phyloP scores from a whole-genome alignment of 2,888 invertebrate genomes.

The Rambutsinella grinnellia region DNA sequence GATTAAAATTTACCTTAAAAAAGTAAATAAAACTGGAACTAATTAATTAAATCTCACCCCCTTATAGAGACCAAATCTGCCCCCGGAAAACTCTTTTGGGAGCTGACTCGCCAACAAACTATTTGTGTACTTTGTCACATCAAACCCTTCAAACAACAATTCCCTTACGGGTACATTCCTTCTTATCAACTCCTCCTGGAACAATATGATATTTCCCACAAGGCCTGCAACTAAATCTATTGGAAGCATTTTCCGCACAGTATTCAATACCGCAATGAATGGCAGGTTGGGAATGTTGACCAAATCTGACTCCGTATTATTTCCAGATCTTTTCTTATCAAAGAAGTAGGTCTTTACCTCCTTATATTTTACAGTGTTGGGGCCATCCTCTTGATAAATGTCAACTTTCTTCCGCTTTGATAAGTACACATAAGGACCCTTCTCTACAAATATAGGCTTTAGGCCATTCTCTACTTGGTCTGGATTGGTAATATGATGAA shows the following conservation, averaged over 20 bases:
- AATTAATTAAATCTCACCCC: too few species aligned
- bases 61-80: slow-evolving; percentile 32
- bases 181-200: slow-evolving; percentile 11
- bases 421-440: slow-evolving; percentile 32
- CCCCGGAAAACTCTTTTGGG: slow-evolving; percentile 19
- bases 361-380: slow-evolving; percentile 35
- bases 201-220: slow-evolving; percentile 8
- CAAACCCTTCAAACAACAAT: slow-evolving; percentile 19
- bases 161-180: slow-evolving; percentile 28
- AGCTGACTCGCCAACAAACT: not conserved
- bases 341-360: slow-evolving; percentile 41
- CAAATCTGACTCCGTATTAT: slow-evolving; percentile 11
- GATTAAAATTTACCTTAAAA: too few species aligned
- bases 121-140: slow-evolving; percentile 11
- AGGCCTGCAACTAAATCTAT: not conserved
- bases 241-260: not conserved
- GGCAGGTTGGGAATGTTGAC: slow-evolving; percentile 43
- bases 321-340: slow-evolving; percentile 26
- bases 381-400: slow-evolving; percentile 5
- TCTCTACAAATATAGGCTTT: slow-evolving; percentile 15
- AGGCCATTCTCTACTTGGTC: slow-evolving; percentile 3
- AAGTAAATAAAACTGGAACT: slow-evolving; percentile 4
- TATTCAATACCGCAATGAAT: slow-evolving; percentile 16
- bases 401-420: slow-evolving; percentile 21
- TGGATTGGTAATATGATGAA: slow-evolving; percentile 47